These are phyloP conservation scores for Dendronephthya gigantea DNA, from an alignment of 64 coral and sea anemone species.

Conservation along the genomic window DNA sequence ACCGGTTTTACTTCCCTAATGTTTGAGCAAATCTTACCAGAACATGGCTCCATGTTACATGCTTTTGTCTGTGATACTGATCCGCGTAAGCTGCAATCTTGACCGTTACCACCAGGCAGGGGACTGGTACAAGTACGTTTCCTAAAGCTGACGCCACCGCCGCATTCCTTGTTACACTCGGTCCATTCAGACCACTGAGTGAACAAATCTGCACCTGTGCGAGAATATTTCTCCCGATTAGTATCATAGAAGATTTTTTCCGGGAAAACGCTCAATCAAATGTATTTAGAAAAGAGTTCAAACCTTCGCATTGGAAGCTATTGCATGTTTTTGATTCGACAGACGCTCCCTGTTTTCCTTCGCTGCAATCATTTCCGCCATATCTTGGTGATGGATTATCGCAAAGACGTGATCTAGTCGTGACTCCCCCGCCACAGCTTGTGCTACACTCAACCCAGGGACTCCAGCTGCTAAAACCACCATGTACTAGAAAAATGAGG, in stretches of 20 bases:
- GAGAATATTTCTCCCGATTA: not conserved
- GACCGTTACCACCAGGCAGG: not conserved
- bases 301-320: not conserved
- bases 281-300: too few relatives aligned
- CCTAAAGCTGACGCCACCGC: not conserved
- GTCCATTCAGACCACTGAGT: conserved; percentile 6
- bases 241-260: too few relatives aligned
- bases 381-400: not conserved
- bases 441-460: not conserved
- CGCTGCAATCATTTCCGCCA: not conserved
- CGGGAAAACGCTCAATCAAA: too few relatives aligned
- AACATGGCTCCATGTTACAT: not conserved
- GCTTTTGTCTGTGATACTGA: not conserved
- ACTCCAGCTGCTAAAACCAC: not conserved
- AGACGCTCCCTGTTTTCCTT: not conserved
- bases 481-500: not conserved
- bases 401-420: not conserved
- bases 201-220: not conserved
- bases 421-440: not conserved
- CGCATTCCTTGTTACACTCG: not conserved
- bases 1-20: not conserved
- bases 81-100: not conserved
- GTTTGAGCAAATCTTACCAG: not conserved
- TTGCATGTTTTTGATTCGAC: conserved; percentile 3
- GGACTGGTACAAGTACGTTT: conserved; percentile 7